Evolutionary conservation across 2,888 invertebrate genomes (phyloP).

Genomic region (Neuroscelio doddi): DNA sequence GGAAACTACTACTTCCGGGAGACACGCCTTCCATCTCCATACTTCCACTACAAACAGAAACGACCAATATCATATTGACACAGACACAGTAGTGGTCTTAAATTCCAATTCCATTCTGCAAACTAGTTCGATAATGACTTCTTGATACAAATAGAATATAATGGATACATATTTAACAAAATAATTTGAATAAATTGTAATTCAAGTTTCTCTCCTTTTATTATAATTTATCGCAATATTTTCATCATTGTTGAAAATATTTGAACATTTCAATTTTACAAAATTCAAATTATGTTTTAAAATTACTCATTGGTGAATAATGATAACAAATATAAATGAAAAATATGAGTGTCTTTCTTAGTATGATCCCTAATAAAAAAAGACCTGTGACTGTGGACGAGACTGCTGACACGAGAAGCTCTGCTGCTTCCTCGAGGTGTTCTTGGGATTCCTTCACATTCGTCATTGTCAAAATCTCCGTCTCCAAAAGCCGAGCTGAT

Average conservation of each 20-base stretch:
- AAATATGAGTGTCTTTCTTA: neutral
- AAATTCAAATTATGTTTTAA: too few species aligned
- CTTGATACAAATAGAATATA: too few species aligned
- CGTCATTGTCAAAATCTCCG: slow-evolving; percentile 66
- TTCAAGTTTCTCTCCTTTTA: too few species aligned
- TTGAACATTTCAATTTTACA: too few species aligned
- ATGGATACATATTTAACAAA: too few species aligned
- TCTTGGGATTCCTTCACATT: slow-evolving; percentile 64
- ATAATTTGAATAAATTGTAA: too few species aligned
- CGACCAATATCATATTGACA: slow-evolving; percentile 28
- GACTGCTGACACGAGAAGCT: slow-evolving; percentile 80
- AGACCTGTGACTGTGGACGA: slow-evolving; percentile 82
- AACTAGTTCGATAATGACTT: too few species aligned
- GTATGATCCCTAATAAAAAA: too few species aligned
- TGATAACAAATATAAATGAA: neutral
- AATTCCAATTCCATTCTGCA: slow-evolving; percentile 6
- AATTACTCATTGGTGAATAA: neutral
- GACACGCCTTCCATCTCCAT: slow-evolving; percentile 70
- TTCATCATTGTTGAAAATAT: too few species aligned
- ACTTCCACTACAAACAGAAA: slow-evolving; percentile 61
- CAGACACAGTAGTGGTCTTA: slow-evolving; percentile 14
- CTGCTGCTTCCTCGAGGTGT: slow-evolving; percentile 74
- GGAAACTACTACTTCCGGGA: slow-evolving; percentile 67
- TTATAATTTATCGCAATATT: too few species aligned
- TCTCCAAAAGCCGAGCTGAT: slow-evolving; percentile 66